These are phyloP conservation scores for Conus canariensis DNA, from an alignment of 2,888 invertebrate genomes.

Conservation along the genomic window DNA sequence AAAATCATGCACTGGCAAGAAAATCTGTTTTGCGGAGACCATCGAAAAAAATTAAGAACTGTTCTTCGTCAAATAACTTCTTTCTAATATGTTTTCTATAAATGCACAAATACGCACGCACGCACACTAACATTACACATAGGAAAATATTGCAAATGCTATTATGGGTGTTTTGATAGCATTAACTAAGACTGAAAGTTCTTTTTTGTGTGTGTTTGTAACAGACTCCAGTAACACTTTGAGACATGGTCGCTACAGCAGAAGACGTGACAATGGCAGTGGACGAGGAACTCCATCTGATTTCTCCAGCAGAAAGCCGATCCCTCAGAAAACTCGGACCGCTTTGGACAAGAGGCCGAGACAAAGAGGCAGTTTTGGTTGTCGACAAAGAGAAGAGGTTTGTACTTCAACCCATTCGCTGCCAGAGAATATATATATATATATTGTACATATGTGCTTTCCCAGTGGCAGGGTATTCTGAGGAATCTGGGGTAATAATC, in stretches of 20 bases:
- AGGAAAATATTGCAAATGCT: neutral
- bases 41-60: too few species aligned
- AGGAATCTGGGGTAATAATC: too few species aligned
- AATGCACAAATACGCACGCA: too few species aligned
- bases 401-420: conserved; percentile 29
- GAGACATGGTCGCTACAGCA: conserved; percentile 55
- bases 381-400: conserved; percentile 82
- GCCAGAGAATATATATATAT: neutral
- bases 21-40: too few species aligned
- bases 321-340: conserved; percentile 85
- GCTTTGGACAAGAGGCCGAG: conserved; percentile 86
- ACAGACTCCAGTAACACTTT: neutral
- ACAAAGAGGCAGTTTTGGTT: conserved; percentile 83
- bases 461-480: too few species aligned
- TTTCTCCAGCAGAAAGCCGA: conserved; percentile 81
- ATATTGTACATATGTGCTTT: neutral
- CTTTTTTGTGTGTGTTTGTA: neutral
- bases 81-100: too few species aligned
- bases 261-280: conserved; percentile 56
- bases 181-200: too few species aligned
- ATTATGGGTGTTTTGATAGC: neutral
- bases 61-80: too few species aligned
- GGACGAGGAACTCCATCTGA: conserved; percentile 61
- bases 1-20: too few species aligned
- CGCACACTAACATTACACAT: too few species aligned